phyloP scores from a whole-genome alignment of 2,797 vertebrate species.

The Mormyrus proboscirostris region DNA sequence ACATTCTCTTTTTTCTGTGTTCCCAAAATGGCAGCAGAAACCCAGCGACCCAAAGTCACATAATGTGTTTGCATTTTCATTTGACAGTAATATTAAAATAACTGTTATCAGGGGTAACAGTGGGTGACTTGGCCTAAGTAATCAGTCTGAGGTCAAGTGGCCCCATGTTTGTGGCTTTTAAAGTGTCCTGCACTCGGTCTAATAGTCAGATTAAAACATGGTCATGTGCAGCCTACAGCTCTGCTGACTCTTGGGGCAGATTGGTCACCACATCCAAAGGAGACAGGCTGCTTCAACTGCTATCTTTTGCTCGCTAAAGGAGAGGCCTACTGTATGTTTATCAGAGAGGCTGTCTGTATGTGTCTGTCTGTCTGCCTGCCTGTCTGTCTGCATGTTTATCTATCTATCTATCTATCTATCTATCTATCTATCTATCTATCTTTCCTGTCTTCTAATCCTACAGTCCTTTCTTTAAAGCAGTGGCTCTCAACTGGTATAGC shows the following conservation, averaged over 20 bases:
- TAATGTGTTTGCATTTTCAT: background rate
- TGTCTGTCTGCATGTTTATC: too few relatives aligned
- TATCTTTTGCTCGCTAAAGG: background rate
- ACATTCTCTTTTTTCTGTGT: background rate
- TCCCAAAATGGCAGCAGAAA: background rate
- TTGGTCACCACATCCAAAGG: background rate
- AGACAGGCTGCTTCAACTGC: background rate
- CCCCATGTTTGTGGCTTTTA: background rate
- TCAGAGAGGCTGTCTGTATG: background rate
- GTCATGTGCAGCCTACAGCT: background rate
- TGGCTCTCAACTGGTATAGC: background rate
- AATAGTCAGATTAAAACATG: background rate
- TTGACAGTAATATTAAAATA: background rate
- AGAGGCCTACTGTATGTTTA: background rate
- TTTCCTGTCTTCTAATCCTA: background rate
- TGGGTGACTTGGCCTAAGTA: background rate
- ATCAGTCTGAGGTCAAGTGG: background rate
- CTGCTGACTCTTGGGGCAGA: background rate
- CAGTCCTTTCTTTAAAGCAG: background rate
- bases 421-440: too few relatives aligned
- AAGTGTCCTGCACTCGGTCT: background rate
- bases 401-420: too few relatives aligned
- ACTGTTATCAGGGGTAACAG: background rate
- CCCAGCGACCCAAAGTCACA: background rate
- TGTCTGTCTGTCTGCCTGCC: background rate